phyloP scores from a whole-genome alignment of 1,140 invertebrate species.

The Metaphire vulgaris region DNA sequence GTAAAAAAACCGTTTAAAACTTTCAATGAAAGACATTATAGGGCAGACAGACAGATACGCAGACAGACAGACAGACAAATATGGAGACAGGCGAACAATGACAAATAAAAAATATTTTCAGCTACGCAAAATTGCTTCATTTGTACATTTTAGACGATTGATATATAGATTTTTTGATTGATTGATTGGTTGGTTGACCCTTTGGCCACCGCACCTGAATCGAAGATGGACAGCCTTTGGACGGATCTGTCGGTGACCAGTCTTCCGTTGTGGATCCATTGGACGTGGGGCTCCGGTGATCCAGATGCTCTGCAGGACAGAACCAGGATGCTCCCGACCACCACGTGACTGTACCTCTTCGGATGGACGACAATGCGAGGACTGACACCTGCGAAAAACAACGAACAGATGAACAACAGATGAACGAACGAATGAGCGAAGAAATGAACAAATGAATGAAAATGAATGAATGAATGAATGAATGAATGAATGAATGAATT shows the following conservation, averaged over 20 bases:
- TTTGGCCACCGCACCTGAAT: slow-evolving; percentile 36
- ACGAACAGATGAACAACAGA: neutral
- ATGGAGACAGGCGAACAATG: too few relatives aligned
- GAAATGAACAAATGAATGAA: neutral
- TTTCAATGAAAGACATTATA: too few relatives aligned
- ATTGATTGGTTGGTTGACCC: neutral
- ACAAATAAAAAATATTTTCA: too few relatives aligned
- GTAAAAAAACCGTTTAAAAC: too few relatives aligned
- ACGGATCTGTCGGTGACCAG: slow-evolving; percentile 33
- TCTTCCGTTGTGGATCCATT: slow-evolving; percentile 46
- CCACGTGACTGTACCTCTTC: slow-evolving; percentile 37
- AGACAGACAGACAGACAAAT: too few relatives aligned
- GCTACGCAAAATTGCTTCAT: too few relatives aligned
- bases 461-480: neutral
- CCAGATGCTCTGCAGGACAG: slow-evolving; percentile 43
- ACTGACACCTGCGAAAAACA: slow-evolving; percentile 9
- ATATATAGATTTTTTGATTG: neutral
- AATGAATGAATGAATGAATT: neutral
- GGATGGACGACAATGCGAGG: slow-evolving; percentile 44
- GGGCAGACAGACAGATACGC: too few relatives aligned
- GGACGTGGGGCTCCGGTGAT: slow-evolving; percentile 37
- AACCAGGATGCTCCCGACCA: slow-evolving; percentile 40
- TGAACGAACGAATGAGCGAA: neutral
- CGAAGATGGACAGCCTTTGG: slow-evolving; percentile 35
- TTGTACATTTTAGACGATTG: too few relatives aligned